Evolutionary conservation across 92 coral and sea anemone genomes (phyloP).

Genomic region (Actinernus sp.): DNA sequence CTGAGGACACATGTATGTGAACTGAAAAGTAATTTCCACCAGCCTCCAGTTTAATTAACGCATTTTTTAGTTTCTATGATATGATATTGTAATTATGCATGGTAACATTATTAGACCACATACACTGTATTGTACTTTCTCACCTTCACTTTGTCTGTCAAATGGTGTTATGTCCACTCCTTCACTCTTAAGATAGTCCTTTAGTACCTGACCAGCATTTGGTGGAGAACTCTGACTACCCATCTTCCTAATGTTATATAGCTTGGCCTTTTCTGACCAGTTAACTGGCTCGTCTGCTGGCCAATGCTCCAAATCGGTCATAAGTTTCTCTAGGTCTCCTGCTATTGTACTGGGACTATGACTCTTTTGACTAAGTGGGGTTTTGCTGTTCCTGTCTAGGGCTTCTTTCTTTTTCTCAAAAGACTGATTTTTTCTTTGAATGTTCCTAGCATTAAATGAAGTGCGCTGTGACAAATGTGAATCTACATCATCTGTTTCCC

Average conservation of each 20-base stretch:
- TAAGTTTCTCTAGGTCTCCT: slow-evolving; percentile 21
- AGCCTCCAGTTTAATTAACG: too few relatives aligned
- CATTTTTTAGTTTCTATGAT: too few relatives aligned
- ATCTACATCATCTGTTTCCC: slow-evolving; percentile 12
- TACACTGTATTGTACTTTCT: too few relatives aligned
- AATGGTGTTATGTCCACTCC: slow-evolving; percentile 26
- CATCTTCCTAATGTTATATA: slow-evolving; percentile 9
- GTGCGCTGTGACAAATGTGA: slow-evolving; percentile 21
- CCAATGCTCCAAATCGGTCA: slow-evolving; percentile 15
- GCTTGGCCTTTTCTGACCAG: slow-evolving; percentile 21
- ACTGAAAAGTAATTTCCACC: too few relatives aligned
- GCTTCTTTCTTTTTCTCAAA: slow-evolving; percentile 2
- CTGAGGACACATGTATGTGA: too few relatives aligned
- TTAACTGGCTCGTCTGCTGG: slow-evolving; percentile 18
- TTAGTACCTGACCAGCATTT: slow-evolving; percentile 25
- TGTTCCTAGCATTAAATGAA: slow-evolving; percentile 10
- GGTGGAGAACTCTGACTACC: slow-evolving; percentile 13
- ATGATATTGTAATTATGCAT: too few relatives aligned
- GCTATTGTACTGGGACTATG: slow-evolving; percentile 10
- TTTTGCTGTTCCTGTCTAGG: slow-evolving; percentile 1
- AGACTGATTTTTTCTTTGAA: slow-evolving; percentile 9
- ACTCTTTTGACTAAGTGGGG: neutral
- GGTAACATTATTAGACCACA: too few relatives aligned
- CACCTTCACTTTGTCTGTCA: slow-evolving; percentile 15
- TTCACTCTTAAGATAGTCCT: slow-evolving; percentile 11